These are phyloP conservation scores for Hippocampus zosterae DNA, from an alignment of 2,113 vertebrate species.

Conservation along the genomic window DNA sequence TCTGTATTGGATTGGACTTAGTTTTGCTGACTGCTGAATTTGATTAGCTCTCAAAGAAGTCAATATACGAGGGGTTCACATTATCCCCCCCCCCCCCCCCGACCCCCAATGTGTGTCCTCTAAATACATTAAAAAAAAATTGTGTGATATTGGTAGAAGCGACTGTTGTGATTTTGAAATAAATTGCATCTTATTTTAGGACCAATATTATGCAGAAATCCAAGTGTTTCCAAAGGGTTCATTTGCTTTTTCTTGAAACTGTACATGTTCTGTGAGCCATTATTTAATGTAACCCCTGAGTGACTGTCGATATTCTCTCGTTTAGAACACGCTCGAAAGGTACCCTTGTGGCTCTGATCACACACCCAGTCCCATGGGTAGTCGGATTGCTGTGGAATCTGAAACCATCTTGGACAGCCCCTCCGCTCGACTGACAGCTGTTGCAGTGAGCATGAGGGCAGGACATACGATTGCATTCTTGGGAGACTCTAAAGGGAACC, in stretches of 20 bases:
- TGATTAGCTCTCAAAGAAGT: too few species aligned
- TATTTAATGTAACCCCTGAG: neutral
- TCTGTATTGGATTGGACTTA: too few species aligned
- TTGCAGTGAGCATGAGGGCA: conserved; percentile 81
- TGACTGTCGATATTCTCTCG: neutral
- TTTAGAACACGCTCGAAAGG: conserved; percentile 87
- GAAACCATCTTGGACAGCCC: conserved; percentile 81
- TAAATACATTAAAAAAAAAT: too few species aligned
- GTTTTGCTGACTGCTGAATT: too few species aligned
- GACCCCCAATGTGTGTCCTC: too few species aligned
- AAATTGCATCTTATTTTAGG: neutral
- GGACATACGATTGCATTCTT: conserved; percentile 89
- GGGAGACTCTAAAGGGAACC: conserved; percentile 86
- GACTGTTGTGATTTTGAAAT: neutral
- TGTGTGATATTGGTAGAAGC: too few species aligned
- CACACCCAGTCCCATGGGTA: conserved; percentile 96
- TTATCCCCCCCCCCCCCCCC: too few species aligned
- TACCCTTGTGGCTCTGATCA: conserved; percentile 97
- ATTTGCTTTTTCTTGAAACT: neutral
- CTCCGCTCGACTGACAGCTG: conserved; percentile 83
- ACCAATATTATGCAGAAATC: neutral
- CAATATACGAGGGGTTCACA: too few species aligned
- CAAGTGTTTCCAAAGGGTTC: neutral
- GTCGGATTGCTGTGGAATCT: conserved; percentile 78
- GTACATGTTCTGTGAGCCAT: neutral